Evolutionary conservation across 2,888 invertebrate species (phyloP).

Genomic region (Lithosia quadra): DNA sequence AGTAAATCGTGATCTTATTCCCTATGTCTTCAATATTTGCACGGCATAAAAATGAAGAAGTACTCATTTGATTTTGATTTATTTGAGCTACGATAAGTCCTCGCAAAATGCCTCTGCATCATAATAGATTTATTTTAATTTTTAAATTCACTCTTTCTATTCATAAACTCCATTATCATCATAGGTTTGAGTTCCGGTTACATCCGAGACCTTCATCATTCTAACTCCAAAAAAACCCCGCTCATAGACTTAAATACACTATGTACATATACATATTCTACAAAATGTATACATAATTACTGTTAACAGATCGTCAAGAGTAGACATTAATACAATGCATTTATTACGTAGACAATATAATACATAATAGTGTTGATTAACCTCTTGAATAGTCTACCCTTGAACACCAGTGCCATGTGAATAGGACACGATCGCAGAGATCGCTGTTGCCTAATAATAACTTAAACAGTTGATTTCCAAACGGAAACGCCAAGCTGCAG

Average conservation of each 20-base stretch:
- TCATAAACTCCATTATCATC: neutral
- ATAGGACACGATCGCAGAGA: slow-evolving; percentile 58
- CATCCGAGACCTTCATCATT: neutral
- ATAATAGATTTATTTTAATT: neutral
- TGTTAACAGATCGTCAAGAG: slow-evolving; percentile 9
- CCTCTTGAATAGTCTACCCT: slow-evolving; percentile 50
- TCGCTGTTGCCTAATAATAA: slow-evolving; percentile 71
- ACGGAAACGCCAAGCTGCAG: slow-evolving; percentile 73
- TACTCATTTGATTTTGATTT: neutral
- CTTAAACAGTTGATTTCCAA: slow-evolving; percentile 74
- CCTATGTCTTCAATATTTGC: too few species aligned
- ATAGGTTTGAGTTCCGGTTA: neutral
- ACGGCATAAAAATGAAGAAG: neutral
- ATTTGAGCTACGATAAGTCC: neutral
- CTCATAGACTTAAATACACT: neutral
- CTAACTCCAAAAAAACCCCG: neutral
- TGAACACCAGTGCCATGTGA: slow-evolving; percentile 52
- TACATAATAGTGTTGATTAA: slow-evolving; percentile 46
- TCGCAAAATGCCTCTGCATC: neutral
- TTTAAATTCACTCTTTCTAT: neutral
- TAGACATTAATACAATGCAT: slow-evolving; percentile 20
- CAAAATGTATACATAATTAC: slow-evolving; percentile 5
- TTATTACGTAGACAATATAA: slow-evolving; percentile 29
- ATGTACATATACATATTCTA: neutral
- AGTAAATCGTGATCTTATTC: too few species aligned